These are phyloP conservation scores for Amiota minor DNA, from an alignment of 2,888 invertebrate species.

Conservation along the genomic window DNA sequence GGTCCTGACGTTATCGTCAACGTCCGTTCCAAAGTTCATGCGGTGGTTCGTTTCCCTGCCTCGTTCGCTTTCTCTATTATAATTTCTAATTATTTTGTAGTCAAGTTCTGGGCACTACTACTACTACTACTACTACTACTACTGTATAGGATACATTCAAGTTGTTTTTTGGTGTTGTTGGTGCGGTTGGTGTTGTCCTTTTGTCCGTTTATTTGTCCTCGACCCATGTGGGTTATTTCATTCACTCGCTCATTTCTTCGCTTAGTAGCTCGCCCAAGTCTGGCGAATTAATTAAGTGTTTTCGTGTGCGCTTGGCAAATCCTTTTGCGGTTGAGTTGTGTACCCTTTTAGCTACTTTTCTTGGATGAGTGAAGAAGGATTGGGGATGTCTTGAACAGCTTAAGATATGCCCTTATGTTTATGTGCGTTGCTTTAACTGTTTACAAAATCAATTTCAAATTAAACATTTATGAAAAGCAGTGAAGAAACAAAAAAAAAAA, in stretches of 20 bases:
- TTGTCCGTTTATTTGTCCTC: constrained; percentile 45
- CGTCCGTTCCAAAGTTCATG: constrained; percentile 23
- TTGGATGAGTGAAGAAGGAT: neutral
- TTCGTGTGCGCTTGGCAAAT: constrained; percentile 64
- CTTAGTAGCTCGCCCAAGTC: constrained; percentile 42
- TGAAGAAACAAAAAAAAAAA: neutral
- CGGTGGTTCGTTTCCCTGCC: constrained; percentile 34
- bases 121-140: constrained; percentile 8
- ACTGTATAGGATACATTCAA: constrained; percentile 34
- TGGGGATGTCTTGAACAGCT: neutral
- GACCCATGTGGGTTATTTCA: constrained; percentile 22
- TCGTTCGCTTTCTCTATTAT: constrained; percentile 63
- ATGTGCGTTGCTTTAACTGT: constrained; percentile 21
- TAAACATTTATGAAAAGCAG: constrained; percentile 61
- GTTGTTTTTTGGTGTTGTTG: constrained; percentile 31
- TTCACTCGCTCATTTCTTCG: too few relatives aligned
- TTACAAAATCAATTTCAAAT: constrained; percentile 64
- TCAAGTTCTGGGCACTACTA: neutral
- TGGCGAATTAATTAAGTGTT: constrained; percentile 71
- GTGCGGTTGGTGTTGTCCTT: constrained; percentile 25
- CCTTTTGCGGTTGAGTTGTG: constrained; percentile 65
- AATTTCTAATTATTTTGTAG: constrained; percentile 66
- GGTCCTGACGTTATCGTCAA: constrained; percentile 55
- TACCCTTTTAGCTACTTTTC: constrained; percentile 15
- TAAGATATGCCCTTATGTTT: neutral